Evolutionary conservation across 1,140 invertebrate genomes (phyloP), one percentile per base, ranked within the genome.

Genomic region (Radopholus similis): DNA sequence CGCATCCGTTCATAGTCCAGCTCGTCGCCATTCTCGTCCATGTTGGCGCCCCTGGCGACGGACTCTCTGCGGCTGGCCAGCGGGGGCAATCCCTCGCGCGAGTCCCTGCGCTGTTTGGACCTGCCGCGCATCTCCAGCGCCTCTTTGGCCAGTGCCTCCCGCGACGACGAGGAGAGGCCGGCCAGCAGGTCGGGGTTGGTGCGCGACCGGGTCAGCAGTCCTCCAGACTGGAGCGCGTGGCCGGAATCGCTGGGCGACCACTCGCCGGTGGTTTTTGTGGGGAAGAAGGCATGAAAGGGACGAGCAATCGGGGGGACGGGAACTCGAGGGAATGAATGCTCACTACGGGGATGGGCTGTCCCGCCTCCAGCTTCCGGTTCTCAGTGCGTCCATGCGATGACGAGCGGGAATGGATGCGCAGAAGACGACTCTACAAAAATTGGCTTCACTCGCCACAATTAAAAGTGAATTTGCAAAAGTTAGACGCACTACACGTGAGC

Each of bases 261-360:
- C 47, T 62, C 59, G 11, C 59, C 59, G 6, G 59, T 62, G 35
- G 40, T 40, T 62, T 62, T 62, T 35, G 35, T 42, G 28, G 59
- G 59, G 11, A 62, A 62, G 59, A 62, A 62, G 30, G 37, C 59
- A 49, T 42, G 26, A 62, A 62, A 68, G 34, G 30, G 49, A 68
- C 23, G n/a, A 51, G n/a, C 21, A 18, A 40, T 15, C 13, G 6
- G 18, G n/a, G 3, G 13, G 13, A 5, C n/a, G 9, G 8, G 9
- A 37, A 6, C 23, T 30, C 8, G 21, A n/a, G 35, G 9, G 28
- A 34, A 64, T 5, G 18, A 21, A 21, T 11, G 26, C 64, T 30
- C 35, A 67, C 67, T 35, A 69, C 42, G 47, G 67, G 44, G 40
- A 67, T 66, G 11, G 59, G 38, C 58, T 59, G 38, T 67, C 65